Percentiles rank a stretch among this genome's conserved stretches.
Conservation (phyloP, 2,797 vertebrate species). For the Lindbergichthys nudifrons region DNA sequence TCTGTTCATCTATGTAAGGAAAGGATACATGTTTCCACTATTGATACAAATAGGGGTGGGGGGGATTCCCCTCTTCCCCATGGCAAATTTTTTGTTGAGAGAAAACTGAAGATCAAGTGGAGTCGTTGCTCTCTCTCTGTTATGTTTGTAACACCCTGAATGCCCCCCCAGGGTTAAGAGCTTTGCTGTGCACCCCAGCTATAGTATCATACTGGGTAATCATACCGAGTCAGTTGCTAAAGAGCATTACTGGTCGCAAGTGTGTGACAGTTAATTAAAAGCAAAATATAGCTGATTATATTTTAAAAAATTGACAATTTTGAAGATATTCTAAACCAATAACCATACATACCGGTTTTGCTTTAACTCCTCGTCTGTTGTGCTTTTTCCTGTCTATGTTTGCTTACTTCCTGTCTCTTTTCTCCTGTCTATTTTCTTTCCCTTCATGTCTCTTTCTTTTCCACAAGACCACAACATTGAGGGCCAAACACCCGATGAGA, state of each 20-base stretch:
- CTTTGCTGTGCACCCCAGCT: constrained; percentile 5
- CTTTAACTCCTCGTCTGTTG: too few relatives aligned
- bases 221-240: not conserved
- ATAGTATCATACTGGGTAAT: not conserved
- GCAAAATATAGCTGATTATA: not conserved
- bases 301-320: not conserved
- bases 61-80: too few relatives aligned
- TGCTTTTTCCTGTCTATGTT: not conserved
- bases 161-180: constrained; percentile 6
- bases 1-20: too few relatives aligned
- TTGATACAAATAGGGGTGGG: too few relatives aligned
- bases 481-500: too few relatives aligned
- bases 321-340: too few relatives aligned
- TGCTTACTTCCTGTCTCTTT: too few relatives aligned
- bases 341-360: too few relatives aligned
- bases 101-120: constrained; percentile 24
- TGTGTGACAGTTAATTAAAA: not conserved
- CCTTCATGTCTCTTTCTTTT: too few relatives aligned
- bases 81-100: not conserved
- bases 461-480: too few relatives aligned
- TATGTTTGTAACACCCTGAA: constrained; percentile 13
- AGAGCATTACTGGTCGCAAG: not conserved
- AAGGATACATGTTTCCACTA: too few relatives aligned
- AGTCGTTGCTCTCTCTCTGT: constrained; percentile 10
- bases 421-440: too few relatives aligned